Evolutionary conservation across 1,140 invertebrate species (phyloP), one percentile per base, ranked within the genome.

Genomic region (Plectus sambesii): DNA sequence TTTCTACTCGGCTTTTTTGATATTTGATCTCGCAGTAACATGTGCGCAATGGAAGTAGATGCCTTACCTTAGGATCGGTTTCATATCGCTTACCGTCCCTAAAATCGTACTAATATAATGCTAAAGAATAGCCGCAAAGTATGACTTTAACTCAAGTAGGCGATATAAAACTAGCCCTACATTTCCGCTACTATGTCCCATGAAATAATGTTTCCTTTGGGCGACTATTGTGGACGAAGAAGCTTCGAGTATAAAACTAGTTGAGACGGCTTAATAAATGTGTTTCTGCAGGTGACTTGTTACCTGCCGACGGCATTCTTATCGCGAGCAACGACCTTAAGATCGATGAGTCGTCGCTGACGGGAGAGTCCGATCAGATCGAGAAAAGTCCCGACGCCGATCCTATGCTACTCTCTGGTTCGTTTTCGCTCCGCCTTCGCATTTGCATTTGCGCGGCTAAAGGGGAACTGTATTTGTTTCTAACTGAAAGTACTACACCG

Each of bases 301-400:
- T 99, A 69, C 93, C 93, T 49, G 88, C 93, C 40, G 93, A 99
- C 77, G 93, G 93, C 68, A 77, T 96, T 59, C 77, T 99, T 57
- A 86, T 99, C 68, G 92, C 98, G 78, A 92, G 87, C 72, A 98
- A 97, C 76, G 93, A 99, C 75, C 78, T 99, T 56, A 98, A 97
- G 81, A 69, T 93, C 60, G 93, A 98, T 74, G 93, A 98, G 74
- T 96, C 89, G 48, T 96, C 90, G 59, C 77, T 99, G 59, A 98
- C 93, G 56, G 93, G 93, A 60, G 93, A 98, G 78, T 97, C 90
- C 8, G 93, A 98, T 77, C 89, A 96, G 78, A 92, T 98, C 24
- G 96, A 93, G 73, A 99, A 98, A 72, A 87, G 88, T 45, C 82
- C 86, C 72, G 70, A 77, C 40, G 80, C 78, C 66, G 90, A 97